Evolutionary conservation across 2,113 vertebrate species (phyloP).

Genomic region (Rhabdomys dilectus): DNA sequence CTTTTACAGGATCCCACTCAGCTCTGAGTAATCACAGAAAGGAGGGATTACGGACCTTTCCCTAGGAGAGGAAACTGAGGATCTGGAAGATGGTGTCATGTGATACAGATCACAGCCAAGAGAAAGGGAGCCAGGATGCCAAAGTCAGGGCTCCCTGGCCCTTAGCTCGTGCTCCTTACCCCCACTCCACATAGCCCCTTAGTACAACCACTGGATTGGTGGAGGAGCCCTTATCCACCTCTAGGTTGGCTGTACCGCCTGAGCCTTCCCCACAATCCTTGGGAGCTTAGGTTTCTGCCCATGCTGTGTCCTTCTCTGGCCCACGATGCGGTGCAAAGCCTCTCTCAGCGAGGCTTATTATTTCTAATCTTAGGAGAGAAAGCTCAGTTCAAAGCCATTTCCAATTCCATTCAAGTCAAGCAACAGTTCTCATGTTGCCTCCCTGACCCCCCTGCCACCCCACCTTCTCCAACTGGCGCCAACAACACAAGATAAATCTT

Average conservation of each 20-base stretch:
- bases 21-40: neutral
- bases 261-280: neutral
- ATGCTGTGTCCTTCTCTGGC: neutral
- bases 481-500: conserved; percentile 81
- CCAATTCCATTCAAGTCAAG: conserved; percentile 70
- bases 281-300: neutral
- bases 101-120: neutral
- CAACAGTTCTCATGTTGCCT: conserved; percentile 68
- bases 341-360: conserved; percentile 53
- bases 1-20: neutral
- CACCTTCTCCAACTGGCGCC: conserved; percentile 75
- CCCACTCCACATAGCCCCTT: neutral
- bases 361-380: conserved; percentile 66
- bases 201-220: neutral
- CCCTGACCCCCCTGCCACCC: conserved; percentile 69
- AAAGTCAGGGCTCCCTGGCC: neutral
- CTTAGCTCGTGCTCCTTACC: neutral
- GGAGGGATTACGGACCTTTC: neutral
- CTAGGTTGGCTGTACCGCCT: neutral
- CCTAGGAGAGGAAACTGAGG: conserved; percentile 10
- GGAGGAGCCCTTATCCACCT: neutral
- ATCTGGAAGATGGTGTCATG: neutral
- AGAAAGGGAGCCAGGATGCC: neutral
- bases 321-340: conserved; percentile 31
- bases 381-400: conserved; percentile 71